These are phyloP conservation scores for Trachelus stipa DNA, from an alignment of 2,888 invertebrate genomes.

Conservation along the genomic window DNA sequence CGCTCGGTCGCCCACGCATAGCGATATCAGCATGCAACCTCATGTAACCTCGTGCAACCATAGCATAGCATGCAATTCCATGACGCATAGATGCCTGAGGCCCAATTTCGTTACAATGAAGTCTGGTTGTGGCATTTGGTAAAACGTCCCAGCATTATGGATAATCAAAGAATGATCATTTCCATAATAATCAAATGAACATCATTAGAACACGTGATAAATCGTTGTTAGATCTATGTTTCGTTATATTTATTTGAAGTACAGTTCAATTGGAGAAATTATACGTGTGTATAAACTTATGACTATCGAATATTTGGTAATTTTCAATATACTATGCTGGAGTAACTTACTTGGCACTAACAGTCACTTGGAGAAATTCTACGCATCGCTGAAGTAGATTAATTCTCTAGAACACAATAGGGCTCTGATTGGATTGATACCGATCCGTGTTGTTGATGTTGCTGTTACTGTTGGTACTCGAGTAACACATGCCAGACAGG, in stretches of 20 bases:
- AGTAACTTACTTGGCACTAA: too few relatives aligned
- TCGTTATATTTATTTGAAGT: too few relatives aligned
- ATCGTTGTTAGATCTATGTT: too few relatives aligned
- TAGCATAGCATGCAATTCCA: conserved; percentile 11
- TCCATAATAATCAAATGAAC: conserved; percentile 40
- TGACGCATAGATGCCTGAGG: conserved; percentile 49
- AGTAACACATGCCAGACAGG: too few relatives aligned
- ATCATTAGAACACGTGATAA: conserved; percentile 7
- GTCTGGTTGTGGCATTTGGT: conserved; percentile 56
- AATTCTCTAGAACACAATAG: background rate
- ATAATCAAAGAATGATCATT: conserved; percentile 26
- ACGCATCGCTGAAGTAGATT: background rate
- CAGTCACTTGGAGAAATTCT: too few relatives aligned
- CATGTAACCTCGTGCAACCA: conserved; percentile 25
- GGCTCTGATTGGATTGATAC: conserved; percentile 1
- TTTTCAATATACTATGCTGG: too few relatives aligned
- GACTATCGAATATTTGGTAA: too few relatives aligned
- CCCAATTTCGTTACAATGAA: conserved; percentile 55
- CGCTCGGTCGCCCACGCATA: conserved; percentile 44
- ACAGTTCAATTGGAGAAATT: too few relatives aligned
- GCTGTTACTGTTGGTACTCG: too few relatives aligned
- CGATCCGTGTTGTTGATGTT: background rate
- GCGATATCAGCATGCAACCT: conserved; percentile 22
- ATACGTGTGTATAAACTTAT: too few relatives aligned
- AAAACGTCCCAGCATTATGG: conserved; percentile 44